Percentiles rank a stretch among this genome's conserved stretches.
Conservation (phyloP, 2,888 invertebrate species). For the Rhyacophila evoluta region DNA sequence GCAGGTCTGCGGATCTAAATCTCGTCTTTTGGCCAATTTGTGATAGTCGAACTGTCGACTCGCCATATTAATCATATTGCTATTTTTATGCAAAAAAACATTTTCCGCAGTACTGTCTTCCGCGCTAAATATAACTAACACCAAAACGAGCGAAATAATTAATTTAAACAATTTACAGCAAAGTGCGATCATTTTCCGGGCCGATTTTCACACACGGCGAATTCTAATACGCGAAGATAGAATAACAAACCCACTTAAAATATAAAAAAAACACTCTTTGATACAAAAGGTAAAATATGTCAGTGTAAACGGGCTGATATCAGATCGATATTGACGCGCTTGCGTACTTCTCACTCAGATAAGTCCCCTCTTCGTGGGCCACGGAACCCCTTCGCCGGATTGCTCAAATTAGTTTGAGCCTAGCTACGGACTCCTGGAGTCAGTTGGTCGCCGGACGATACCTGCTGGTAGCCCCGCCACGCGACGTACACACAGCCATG, state of each 20-base stretch:
- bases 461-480: slow-evolving; percentile 7
- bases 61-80: slow-evolving; percentile 46
- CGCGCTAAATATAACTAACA: slow-evolving; percentile 36
- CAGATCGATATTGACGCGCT: slow-evolving; percentile 41
- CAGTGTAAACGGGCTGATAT: slow-evolving; percentile 21
- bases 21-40: slow-evolving; percentile 60
- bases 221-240: background rate
- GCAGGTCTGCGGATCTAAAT: slow-evolving; percentile 76
- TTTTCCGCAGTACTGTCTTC: slow-evolving; percentile 32
- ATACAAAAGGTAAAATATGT: slow-evolving; percentile 35
- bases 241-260: slow-evolving; percentile 9
- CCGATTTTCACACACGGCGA: background rate
- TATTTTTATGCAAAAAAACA: slow-evolving; percentile 42
- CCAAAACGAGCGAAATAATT: slow-evolving; percentile 38
- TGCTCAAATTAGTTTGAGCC: slow-evolving; percentile 34
- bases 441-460: slow-evolving; percentile 20
- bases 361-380: background rate
- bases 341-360: background rate
- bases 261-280: slow-evolving; percentile 23
- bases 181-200: background rate
- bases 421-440: slow-evolving; percentile 31
- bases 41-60: slow-evolving; percentile 36
- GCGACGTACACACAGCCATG: slow-evolving; percentile 29
- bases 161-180: background rate
- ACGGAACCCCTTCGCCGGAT: slow-evolving; percentile 39